Conservation (phyloP, 2,888 invertebrate genomes). For the Eutolmus rufibarbis region DNA sequence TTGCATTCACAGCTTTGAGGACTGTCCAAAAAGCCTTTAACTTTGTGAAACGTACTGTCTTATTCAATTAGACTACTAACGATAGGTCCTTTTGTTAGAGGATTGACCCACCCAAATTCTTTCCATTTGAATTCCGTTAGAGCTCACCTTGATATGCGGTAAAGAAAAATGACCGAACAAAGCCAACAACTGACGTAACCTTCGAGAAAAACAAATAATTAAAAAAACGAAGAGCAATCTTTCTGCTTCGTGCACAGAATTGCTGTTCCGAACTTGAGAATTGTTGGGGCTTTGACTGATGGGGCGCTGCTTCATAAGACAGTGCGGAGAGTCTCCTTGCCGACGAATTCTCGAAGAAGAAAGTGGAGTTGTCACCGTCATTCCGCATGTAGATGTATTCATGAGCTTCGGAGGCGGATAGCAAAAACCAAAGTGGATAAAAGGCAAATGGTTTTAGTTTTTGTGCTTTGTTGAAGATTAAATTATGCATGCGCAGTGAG, state of each 20-base stretch:
- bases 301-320: not conserved
- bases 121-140: not conserved
- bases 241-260: not conserved
- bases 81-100: not conserved
- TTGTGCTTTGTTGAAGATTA: conserved; percentile 9
- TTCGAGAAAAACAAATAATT: not conserved
- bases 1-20: too few relatives aligned
- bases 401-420: not conserved
- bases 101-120: not conserved
- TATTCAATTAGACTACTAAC: not conserved
- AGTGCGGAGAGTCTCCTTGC: not conserved
- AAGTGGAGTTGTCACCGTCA: not conserved
- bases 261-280: not conserved
- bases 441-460: not conserved
- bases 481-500: conserved; percentile 38
- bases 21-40: not conserved
- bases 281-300: not conserved
- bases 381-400: not conserved
- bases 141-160: not conserved
- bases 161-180: not conserved
- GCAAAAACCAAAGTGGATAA: not conserved
- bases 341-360: not conserved
- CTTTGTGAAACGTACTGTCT: not conserved
- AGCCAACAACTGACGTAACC: not conserved
- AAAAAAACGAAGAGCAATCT: not conserved